Evolutionary conservation across 2,113 vertebrate genomes (phyloP), one percentile per base, ranked within the genome.

Genomic region (Indri indri): DNA sequence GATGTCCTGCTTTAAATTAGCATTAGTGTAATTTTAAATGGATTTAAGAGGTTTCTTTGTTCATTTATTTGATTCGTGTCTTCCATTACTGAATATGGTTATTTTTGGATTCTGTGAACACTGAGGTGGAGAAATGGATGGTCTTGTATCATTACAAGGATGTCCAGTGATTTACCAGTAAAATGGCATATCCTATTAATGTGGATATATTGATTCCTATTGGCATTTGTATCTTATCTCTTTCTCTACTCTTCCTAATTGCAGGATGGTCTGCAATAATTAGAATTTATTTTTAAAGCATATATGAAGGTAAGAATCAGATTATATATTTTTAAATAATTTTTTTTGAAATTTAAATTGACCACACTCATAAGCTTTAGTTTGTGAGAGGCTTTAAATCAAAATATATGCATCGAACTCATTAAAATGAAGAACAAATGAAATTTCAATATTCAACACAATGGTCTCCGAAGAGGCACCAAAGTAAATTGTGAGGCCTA

Each of bases 361-460:
- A 0, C 8, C 12, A 84, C 3, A 42, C 0, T 5, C n/a, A n/a
- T 59, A 63, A 97, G 0, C 0, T 96, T 89, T 90, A 87, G 10
- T 96, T 81, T 42, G 16, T 47, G 22, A 91, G 16, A 84, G 12
- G 4, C 30, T 59, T 96, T 95, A 84, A 90, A 93, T 94, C 0
- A 88, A 88, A 97, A 61, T 88, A 11, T 89, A 9, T 40, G 50
- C 17, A 71, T 96, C 86, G 96, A 83, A 90, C 52, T 97, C 52
- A 92, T 47, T 91, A 82, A n/a, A 96, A 96, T 70, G 5, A 77
- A 40, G 18, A 97, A 92, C 37, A 98, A 93, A 97, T 94, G 80
- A 92, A 59, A 84, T 96, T 89, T 96, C 77, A 95, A 0, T 97
- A 96, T 97, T 97, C 74, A 96, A 34, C 25, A 92, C 79, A 89